Evolutionary conservation across 2,888 invertebrate genomes (phyloP).

Genomic region (Polietes domitor): DNA sequence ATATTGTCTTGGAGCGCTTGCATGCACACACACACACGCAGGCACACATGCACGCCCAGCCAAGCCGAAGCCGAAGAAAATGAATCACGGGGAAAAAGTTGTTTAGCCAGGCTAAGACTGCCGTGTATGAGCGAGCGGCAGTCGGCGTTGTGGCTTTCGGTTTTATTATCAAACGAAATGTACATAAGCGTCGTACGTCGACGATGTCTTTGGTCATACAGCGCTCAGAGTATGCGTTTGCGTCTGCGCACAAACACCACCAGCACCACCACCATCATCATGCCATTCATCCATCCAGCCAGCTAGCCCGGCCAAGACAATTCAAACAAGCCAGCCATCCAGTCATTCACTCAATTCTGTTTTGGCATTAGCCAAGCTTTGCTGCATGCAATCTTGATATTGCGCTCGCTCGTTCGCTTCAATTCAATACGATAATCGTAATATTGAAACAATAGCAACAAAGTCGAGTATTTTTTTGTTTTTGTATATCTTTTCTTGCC

Average conservation of each 20-base stretch:
- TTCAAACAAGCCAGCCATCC: background rate
- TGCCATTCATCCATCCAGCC: constrained; percentile 20
- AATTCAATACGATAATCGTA: constrained; percentile 8
- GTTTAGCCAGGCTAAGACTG: constrained; percentile 59
- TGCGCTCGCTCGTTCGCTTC: constrained; percentile 45
- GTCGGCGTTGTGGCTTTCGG: background rate
- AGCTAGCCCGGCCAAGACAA: constrained; percentile 12
- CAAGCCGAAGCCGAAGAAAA: constrained; percentile 56
- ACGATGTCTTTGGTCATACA: background rate
- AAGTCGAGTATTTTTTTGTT: constrained; percentile 53
- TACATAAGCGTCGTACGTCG: background rate
- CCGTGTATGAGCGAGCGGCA: constrained; percentile 14
- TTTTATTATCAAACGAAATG: background rate
- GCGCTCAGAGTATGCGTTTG: constrained; percentile 1
- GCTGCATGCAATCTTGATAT: constrained; percentile 40
- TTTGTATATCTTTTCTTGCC: constrained; percentile 12
- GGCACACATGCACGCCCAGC: constrained; percentile 20
- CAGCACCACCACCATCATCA: background rate
- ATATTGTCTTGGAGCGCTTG: constrained; percentile 50
- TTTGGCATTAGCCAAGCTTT: constrained; percentile 45
- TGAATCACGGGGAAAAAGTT: constrained; percentile 66
- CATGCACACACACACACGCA: constrained; percentile 2
- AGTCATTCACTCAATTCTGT: constrained; percentile 61
- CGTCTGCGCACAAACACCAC: background rate
- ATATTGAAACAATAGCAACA: constrained; percentile 23